Evolutionary conservation across 1,140 invertebrate species (phyloP).

Genomic region (Littorina saxatilis): DNA sequence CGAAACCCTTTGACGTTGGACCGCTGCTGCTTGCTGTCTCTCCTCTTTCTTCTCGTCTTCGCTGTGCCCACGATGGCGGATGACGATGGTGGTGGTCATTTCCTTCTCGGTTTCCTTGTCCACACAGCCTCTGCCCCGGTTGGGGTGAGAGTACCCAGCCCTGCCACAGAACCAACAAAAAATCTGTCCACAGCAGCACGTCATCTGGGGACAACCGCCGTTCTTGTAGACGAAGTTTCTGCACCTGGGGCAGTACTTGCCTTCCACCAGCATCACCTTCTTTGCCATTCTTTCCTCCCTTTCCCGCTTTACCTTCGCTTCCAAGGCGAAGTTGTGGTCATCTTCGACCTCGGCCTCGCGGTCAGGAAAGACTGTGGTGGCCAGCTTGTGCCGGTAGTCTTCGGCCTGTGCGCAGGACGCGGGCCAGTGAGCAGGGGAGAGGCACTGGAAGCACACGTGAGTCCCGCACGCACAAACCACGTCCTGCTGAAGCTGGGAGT

Average conservation of each 20-base stretch:
- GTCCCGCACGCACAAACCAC: constrained; percentile 28
- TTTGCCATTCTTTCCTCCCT: neutral
- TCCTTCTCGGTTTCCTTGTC: neutral
- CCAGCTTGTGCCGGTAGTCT: neutral
- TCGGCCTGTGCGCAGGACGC: constrained; percentile 22
- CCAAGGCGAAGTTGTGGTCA: neutral
- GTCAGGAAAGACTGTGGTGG: constrained; percentile 6
- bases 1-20: neutral
- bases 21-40: constrained; percentile 7
- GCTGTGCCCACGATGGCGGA: neutral
- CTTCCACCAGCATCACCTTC: constrained; percentile 4
- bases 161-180: constrained; percentile 32
- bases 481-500: constrained; percentile 13
- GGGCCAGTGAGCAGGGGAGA: constrained; percentile 25
- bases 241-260: constrained; percentile 33
- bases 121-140: neutral
- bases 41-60: neutral
- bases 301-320: neutral
- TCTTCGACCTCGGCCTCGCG: neutral
- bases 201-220: constrained; percentile 35
- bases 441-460: constrained; percentile 32
- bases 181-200: constrained; percentile 18
- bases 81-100: constrained; percentile 25
- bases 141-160: neutral
- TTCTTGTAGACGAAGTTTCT: constrained; percentile 25